Evolutionary conservation across 2,797 vertebrate genomes (phyloP), one percentile per base, ranked within the genome.

Genomic region (Champsocephalus esox): DNA sequence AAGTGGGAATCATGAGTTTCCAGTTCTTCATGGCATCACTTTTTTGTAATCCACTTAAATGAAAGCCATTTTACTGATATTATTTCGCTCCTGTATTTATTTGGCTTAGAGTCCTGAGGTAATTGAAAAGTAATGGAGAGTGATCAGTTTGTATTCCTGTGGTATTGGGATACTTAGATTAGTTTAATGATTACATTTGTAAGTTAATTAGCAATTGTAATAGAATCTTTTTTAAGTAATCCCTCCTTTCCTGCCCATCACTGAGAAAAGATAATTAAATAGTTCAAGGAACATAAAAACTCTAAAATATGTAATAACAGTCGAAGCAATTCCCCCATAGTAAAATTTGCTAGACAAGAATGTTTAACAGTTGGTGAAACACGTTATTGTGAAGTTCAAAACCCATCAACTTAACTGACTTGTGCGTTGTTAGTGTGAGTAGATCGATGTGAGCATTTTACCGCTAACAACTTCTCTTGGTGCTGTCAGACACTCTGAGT

Each of bases 361-460:
- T 66, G 45, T 54, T 59, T 19, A 72, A 63, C 45, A 38, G 16
- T 49, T 41, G 44, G 65, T 69, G n/a, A 48, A 49, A 52, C 45
- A 48, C 44, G 9, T 73, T 51, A 38, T 45, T 48, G 60, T 55
- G 24, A 2, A 66, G 16, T 38, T 21, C 3, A 44, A 52, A 51
- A 60, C 24, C 16, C 2, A 58, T 28, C 4, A 11, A 32, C 17
- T 44, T 21, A 69, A 52, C 21, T n/a, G 14, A 54, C 46, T 45
- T 78, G 8, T 38, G 59, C n/a, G 34, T 76, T 24, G 2, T 12
- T 82, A 3, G 61, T 70, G 63, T 72, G 45, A 44, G 45, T 14
- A 38, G 61, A 68, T 83, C 41, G n/a, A 63, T 81, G 46, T 16
- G 16, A 56, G 56, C 56, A 41, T 45, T 14, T 46, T 57, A 11